A percentile compares a stretch with the other conserved stretches of the same genome.
Evolutionary conservation across 1,140 invertebrate genomes (phyloP).

Genomic region (Ericerus pela): DNA sequence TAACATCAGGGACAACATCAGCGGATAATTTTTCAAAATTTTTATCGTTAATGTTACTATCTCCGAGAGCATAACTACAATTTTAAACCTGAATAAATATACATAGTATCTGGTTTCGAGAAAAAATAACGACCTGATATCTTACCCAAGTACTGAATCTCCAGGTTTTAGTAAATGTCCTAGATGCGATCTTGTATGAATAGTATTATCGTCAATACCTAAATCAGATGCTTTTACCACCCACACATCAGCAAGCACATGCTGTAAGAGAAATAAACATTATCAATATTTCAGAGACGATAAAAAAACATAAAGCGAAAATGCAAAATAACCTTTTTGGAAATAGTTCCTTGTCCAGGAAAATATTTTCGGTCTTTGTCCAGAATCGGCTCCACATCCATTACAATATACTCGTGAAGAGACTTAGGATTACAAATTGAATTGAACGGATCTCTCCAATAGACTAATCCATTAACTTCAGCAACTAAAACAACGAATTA

Average conservation of each 20-base stretch:
- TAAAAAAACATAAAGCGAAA: not conserved
- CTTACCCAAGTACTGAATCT: constrained; percentile 68
- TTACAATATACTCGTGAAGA: constrained; percentile 82
- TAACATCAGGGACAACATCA: constrained; percentile 67
- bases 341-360: constrained; percentile 73
- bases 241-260: constrained; percentile 86
- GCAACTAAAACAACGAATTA: constrained; percentile 45
- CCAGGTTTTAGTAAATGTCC: constrained; percentile 86
- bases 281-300: not conserved
- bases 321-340: constrained; percentile 43
- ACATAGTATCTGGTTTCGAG: too few relatives aligned
- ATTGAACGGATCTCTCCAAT: constrained; percentile 74
- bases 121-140: constrained; percentile 34
- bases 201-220: constrained; percentile 63
- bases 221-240: constrained; percentile 78
- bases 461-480: constrained; percentile 63
- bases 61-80: constrained; percentile 50
- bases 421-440: constrained; percentile 81
- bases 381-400: constrained; percentile 77
- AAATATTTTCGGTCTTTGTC: constrained; percentile 61
- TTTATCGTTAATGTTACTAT: constrained; percentile 77
- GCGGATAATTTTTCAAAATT: constrained; percentile 71
- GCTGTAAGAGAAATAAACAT: constrained; percentile 37
- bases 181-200: constrained; percentile 81
- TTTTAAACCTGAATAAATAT: too few relatives aligned